Conservation (phyloP, 2,797 vertebrate species). For the Anguilla pacifica region DNA sequence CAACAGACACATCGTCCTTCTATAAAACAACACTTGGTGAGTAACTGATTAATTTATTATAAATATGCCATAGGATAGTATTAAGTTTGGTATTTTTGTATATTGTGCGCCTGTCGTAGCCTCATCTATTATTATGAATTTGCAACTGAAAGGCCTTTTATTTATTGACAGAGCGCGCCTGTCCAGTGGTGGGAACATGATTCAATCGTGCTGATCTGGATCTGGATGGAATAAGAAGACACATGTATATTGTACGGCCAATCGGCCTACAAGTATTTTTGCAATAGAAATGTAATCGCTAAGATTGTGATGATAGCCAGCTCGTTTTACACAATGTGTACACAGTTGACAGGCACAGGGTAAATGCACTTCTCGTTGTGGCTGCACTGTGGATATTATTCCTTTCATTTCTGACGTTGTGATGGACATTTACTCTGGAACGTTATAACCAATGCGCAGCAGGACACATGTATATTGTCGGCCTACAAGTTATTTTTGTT, state of each 20-base stretch:
- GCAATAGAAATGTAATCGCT: background rate
- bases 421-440: too few relatives aligned
- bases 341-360: background rate
- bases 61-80: background rate
- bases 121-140: background rate
- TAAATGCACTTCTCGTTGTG: background rate
- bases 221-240: background rate
- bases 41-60: background rate
- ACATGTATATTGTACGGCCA: background rate
- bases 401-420: too few relatives aligned
- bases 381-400: background rate
- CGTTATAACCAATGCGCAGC: background rate
- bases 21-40: background rate
- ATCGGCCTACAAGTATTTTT: background rate
- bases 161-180: background rate
- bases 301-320: background rate
- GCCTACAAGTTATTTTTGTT: background rate
- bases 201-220: background rate
- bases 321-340: background rate
- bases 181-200: background rate
- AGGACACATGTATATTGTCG: background rate
- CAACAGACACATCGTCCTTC: background rate
- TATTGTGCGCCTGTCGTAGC: background rate
- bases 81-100: background rate
- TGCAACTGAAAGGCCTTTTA: background rate